phyloP scores from a whole-genome alignment of 1,140 invertebrate genomes.

The Pogonognathellus flavescens region DNA sequence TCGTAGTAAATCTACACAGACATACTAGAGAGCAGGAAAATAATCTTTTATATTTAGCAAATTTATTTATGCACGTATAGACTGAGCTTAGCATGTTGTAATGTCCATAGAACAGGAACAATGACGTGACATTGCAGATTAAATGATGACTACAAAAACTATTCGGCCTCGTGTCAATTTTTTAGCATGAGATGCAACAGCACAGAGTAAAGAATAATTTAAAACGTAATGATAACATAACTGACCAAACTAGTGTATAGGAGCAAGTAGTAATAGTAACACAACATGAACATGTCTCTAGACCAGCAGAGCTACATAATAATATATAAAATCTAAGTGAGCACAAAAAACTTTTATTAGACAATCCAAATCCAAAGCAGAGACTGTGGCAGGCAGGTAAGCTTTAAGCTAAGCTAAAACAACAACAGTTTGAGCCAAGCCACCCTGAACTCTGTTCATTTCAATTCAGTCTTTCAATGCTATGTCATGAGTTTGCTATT shows the following conservation, averaged over 20 bases:
- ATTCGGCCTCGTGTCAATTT: conserved; percentile 55
- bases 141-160: conserved; percentile 28
- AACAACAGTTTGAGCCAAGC: conserved; percentile 16
- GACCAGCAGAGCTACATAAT: neutral
- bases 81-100: neutral
- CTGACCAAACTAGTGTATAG: conserved; percentile 13
- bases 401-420: conserved; percentile 3
- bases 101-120: conserved; percentile 35
- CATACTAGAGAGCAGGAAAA: too few relatives aligned
- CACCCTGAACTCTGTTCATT: conserved; percentile 42
- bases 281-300: neutral
- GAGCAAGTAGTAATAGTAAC: neutral
- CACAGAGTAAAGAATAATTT: conserved; percentile 13
- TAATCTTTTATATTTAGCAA: neutral
- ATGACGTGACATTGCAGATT: conserved; percentile 51
- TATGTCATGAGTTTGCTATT: conserved; percentile 53
- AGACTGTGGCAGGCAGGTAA: neutral
- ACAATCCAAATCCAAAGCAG: neutral
- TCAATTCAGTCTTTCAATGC: conserved; percentile 26
- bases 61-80: neutral
- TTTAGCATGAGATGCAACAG: conserved; percentile 29
- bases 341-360: neutral
- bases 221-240: neutral
- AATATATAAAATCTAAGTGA: neutral
- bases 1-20: too few relatives aligned